These are phyloP conservation scores for Microplitis manilae DNA, from an alignment of 2,888 invertebrate genomes.

Conservation along the genomic window DNA sequence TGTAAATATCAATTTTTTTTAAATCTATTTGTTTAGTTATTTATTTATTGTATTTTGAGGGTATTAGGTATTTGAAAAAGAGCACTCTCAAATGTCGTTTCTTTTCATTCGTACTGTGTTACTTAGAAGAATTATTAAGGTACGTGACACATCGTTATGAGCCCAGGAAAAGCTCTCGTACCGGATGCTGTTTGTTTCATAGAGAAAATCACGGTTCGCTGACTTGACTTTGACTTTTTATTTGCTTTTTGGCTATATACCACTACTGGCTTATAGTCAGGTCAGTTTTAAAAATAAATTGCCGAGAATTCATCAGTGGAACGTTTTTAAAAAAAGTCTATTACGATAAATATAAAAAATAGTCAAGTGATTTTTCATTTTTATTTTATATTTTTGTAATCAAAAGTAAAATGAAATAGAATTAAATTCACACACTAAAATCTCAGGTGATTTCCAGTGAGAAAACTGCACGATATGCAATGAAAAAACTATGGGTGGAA, in stretches of 20 bases:
- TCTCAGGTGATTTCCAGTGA: neutral
- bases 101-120: slow-evolving; percentile 25
- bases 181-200: slow-evolving; percentile 26
- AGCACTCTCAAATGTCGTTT: slow-evolving; percentile 28
- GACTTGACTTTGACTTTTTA: slow-evolving; percentile 19
- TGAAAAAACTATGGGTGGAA: slow-evolving; percentile 8
- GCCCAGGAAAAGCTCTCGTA: slow-evolving; percentile 10
- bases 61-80: slow-evolving; percentile 14
- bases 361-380: slow-evolving; percentile 3
- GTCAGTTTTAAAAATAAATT: slow-evolving; percentile 21
- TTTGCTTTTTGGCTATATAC: neutral
- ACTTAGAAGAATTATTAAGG: slow-evolving; percentile 34
- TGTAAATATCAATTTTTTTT: no score
- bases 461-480: neutral
- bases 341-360: slow-evolving; percentile 5
- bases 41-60: slow-evolving; percentile 8
- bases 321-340: neutral
- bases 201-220: slow-evolving; percentile 23
- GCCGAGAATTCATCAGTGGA: slow-evolving; percentile 15
- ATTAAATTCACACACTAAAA: neutral
- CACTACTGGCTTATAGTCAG: slow-evolving; percentile 3
- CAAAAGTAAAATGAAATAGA: neutral
- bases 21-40: neutral
- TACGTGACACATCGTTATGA: slow-evolving; percentile 16
- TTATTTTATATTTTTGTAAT: neutral